These are phyloP conservation scores for Lasioglossum vierecki DNA, from an alignment of 2,888 invertebrate genomes.

Conservation along the genomic window DNA sequence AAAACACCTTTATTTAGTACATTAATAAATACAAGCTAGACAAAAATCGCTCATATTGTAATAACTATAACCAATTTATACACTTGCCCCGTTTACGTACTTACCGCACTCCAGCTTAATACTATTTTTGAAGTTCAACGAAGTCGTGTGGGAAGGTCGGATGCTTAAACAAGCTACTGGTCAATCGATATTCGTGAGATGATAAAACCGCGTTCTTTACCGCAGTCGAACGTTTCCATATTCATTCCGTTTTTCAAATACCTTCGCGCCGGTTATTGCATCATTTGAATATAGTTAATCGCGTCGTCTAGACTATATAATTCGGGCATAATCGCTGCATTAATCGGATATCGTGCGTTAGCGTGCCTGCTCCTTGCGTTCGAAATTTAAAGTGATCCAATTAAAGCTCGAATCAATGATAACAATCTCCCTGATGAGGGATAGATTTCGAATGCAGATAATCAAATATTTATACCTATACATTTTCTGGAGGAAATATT, in stretches of 20 bases:
- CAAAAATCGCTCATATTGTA: too few species aligned
- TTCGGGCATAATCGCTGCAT: conserved; percentile 16
- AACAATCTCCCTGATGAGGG: background rate
- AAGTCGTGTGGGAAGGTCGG: conserved; percentile 11
- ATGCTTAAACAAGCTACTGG: conserved; percentile 28
- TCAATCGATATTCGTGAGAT: conserved; percentile 60
- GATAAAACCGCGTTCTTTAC: conserved; percentile 57
- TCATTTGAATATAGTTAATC: conserved; percentile 43
- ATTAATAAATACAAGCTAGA: too few species aligned
- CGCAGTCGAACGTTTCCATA: conserved; percentile 44
- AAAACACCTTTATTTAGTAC: too few species aligned
- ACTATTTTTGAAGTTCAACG: conserved; percentile 17
- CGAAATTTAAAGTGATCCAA: background rate
- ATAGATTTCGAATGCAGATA: background rate
- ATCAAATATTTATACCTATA: background rate
- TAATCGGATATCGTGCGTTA: background rate
- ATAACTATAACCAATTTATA: too few species aligned
- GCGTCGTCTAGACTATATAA: background rate
- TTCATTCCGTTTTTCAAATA: conserved; percentile 44
- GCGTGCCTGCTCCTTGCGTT: background rate
- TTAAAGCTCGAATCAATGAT: background rate
- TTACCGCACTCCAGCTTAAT: background rate
- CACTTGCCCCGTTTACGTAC: too few species aligned
- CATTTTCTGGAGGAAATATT: background rate
- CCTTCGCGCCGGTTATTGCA: conserved; percentile 24